phyloP scores from a whole-genome alignment of 2,888 invertebrate species.

The Caradrina kadenii region DNA sequence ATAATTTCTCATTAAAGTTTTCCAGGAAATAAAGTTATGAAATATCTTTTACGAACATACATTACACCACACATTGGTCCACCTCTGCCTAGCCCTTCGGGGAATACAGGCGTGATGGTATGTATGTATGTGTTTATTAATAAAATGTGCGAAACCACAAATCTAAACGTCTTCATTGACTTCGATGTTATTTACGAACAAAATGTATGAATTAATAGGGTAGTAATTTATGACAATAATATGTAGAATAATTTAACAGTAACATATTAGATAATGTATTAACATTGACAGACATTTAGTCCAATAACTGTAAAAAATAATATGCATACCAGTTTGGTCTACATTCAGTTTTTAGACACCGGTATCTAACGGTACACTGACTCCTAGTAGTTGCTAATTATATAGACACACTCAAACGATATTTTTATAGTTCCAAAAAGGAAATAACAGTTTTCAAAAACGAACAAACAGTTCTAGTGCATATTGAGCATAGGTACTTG shows the following conservation, averaged over 20 bases:
- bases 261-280: neutral
- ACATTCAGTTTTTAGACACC: neutral
- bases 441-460: conserved; percentile 10
- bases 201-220: too few relatives aligned
- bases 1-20: too few relatives aligned
- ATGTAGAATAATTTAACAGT: neutral
- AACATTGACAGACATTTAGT: neutral
- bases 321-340: conserved; percentile 18
- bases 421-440: conserved; percentile 29
- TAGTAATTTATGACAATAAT: neutral
- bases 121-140: too few relatives aligned
- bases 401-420: neutral
- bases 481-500: conserved; percentile 6
- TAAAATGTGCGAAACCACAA: too few relatives aligned
- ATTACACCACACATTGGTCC: too few relatives aligned
- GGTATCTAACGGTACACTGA: conserved; percentile 26
- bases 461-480: conserved; percentile 29
- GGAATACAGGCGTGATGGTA: too few relatives aligned
- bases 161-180: too few relatives aligned
- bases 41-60: too few relatives aligned
- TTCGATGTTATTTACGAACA: too few relatives aligned
- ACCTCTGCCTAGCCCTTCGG: too few relatives aligned
- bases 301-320: conserved; percentile 20
- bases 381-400: neutral
- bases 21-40: too few relatives aligned